phyloP scores from a whole-genome alignment of 2,113 vertebrate species.

The Charadrius vociferus region DNA sequence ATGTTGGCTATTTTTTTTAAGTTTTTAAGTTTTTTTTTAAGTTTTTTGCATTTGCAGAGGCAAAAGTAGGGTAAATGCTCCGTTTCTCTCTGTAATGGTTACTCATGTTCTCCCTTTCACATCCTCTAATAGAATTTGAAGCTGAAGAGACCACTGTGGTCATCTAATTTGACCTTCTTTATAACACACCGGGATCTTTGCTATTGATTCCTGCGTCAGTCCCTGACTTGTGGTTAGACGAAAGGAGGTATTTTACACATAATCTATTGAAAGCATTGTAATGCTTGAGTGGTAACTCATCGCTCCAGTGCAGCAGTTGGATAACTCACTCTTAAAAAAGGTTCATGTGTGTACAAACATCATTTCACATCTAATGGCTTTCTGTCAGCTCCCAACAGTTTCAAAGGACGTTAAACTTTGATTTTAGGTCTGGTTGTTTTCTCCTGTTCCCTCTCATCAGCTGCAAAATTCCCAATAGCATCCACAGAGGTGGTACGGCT shows the following conservation, averaged over 20 bases:
- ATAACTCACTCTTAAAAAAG: neutral
- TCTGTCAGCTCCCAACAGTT: neutral
- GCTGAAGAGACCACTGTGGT: neutral
- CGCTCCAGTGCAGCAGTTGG: neutral
- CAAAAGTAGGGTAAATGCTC: neutral
- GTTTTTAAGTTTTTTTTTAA: neutral
- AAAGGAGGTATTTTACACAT: neutral
- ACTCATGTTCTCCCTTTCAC: neutral
- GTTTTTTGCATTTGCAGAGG: neutral
- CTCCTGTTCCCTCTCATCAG: neutral
- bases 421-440: neutral
- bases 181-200: neutral
- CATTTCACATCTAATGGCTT: neutral
- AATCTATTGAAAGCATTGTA: neutral
- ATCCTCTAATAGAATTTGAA: neutral
- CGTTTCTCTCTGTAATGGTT: neutral
- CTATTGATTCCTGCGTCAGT: neutral
- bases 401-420: neutral
- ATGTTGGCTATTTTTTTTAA: too few relatives aligned
- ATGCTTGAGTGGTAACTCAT: neutral
- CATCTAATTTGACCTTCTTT: neutral
- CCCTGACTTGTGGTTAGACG: neutral
- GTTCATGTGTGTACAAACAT: neutral
- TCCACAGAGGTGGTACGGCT: neutral
- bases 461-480: neutral